These are phyloP conservation scores for Meriones unguiculatus DNA, from an alignment of 2,113 vertebrate genomes.

Conservation along the genomic window DNA sequence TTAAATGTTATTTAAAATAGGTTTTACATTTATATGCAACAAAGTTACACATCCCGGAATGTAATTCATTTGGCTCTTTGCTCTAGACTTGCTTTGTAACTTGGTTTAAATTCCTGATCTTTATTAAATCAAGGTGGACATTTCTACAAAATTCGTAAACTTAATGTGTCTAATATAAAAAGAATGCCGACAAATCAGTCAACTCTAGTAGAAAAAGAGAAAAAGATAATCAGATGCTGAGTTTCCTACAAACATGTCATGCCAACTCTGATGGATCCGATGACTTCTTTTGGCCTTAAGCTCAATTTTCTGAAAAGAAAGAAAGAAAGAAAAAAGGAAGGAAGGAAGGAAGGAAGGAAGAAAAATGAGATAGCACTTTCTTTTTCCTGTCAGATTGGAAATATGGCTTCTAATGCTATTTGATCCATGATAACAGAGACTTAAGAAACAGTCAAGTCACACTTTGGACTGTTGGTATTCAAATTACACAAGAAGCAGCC, in stretches of 20 bases:
- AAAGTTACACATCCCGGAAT: conserved; percentile 24
- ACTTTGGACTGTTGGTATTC: too few relatives aligned
- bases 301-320: too few relatives aligned
- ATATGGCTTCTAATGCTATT: neutral
- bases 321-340: too few relatives aligned
- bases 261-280: too few relatives aligned
- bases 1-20: conserved; percentile 37
- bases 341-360: too few relatives aligned
- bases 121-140: conserved; percentile 13
- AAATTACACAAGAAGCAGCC: neutral
- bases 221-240: neutral
- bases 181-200: neutral
- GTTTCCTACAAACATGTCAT: neutral
- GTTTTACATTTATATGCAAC: conserved; percentile 13
- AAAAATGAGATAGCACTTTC: neutral
- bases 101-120: conserved; percentile 14
- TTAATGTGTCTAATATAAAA: conserved; percentile 25
- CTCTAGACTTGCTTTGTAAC: neutral
- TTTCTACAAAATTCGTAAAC: conserved; percentile 32
- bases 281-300: neutral
- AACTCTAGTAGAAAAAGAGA: conserved; percentile 11
- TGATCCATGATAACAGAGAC: neutral
- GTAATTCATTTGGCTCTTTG: conserved; percentile 40
- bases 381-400: neutral
- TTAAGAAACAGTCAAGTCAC: neutral